Evolutionary conservation across 2,888 invertebrate species (phyloP), one percentile per base, ranked within the genome.

Genomic region (Hirtodrosophila confusa): DNA sequence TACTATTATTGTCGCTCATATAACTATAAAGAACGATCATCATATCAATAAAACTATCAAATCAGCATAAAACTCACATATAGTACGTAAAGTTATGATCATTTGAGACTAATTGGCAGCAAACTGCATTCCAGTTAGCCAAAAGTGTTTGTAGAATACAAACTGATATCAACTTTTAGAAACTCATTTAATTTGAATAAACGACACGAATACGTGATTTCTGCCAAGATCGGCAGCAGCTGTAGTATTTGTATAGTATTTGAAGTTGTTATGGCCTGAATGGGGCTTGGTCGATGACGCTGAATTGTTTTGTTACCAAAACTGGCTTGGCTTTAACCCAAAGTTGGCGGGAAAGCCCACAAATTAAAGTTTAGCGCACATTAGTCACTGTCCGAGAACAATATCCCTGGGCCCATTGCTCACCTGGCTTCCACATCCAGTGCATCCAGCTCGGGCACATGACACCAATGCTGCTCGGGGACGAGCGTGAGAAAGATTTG

Each of bases 401-500:
- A 17, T 17, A 1, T 1, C 7, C 3, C 17, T 10, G 4, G 7
- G 3, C n/a, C n/a, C n/a, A n/a, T n/a, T n/a, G 69, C 92, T 91
- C 89, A 97, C 97, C 96, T 94, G 45, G 80, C 76, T 43, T 88
- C 86, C 51, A 88, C 73, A 45, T 86, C 80, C 36, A 85, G 41
- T n/a, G 57, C 69, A 49, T 93, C 93, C 76, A 96, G 89, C 88
- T 95, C 96, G 0, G 96, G 96, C 4, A 96, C 93, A 92, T 93
- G 93, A 84, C 97, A 97, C 96, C 96, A 97, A 89, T 97, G 95
- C 74, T 95, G 93, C 64, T 96, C 96, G 0, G 96, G 97, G 64
- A 94, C 94, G 0, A 97, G 91, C 0, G 97, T 96, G 90, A 97
- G 95, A 88, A 97, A 97, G 58, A 97, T 96, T 92, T 97, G 97